Percentiles rank a stretch among this genome's conserved stretches.
Conservation (phyloP, 2,113 vertebrate species). For the Vireo altiloquus region DNA sequence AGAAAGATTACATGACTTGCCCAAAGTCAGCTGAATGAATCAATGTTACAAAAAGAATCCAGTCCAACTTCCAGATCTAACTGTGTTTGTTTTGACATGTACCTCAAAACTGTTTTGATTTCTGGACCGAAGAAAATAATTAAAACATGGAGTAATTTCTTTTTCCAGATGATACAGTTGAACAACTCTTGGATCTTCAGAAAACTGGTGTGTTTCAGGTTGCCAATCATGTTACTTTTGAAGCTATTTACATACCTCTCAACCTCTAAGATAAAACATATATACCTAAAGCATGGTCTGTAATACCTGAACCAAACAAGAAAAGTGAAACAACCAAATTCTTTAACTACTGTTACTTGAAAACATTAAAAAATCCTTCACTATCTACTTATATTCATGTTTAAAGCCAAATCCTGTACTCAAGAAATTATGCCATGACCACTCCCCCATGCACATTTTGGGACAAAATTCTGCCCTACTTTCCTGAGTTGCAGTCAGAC, state of each 20-base stretch:
- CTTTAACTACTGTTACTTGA: neutral
- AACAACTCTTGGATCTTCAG: slow-evolving; percentile 6
- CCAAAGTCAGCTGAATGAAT: slow-evolving; percentile 24
- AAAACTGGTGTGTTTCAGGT: neutral
- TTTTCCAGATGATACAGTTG: neutral
- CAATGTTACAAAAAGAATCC: neutral
- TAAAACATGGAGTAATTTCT: neutral
- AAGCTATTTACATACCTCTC: neutral
- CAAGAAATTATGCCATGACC: neutral
- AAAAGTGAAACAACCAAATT: neutral
- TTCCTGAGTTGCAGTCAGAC: neutral
- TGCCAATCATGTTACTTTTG: neutral
- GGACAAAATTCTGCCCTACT: neutral
- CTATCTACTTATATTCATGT: neutral
- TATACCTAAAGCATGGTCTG: neutral
- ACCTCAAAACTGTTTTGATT: neutral
- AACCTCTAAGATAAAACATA: neutral
- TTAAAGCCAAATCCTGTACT: neutral
- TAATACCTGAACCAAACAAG: neutral
- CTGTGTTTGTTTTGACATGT: neutral
- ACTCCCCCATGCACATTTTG: neutral
- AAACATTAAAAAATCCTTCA: neutral
- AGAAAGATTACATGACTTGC: neutral
- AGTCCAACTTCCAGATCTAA: neutral
- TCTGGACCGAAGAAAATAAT: neutral